These are phyloP conservation scores for Gopherus flavomarginatus DNA, from an alignment of 2,113 vertebrate genomes.

Conservation along the genomic window DNA sequence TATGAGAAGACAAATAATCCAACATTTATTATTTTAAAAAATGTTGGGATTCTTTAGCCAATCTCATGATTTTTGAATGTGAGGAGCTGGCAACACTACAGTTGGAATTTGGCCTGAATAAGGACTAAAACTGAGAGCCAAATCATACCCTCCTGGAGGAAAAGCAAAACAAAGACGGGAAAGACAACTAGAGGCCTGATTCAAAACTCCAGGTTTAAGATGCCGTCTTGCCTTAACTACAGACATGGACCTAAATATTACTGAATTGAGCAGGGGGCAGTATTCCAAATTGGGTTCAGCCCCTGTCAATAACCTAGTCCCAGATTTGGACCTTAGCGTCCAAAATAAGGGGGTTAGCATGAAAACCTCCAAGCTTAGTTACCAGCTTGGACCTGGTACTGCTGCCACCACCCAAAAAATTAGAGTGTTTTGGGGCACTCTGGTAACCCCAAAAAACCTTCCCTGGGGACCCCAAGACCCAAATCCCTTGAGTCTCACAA, in stretches of 20 bases:
- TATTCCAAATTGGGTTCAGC: not conserved
- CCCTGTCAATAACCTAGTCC: too few relatives aligned
- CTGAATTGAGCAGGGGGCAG: not conserved
- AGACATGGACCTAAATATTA: slow-evolving; percentile 2
- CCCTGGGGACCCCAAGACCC: too few relatives aligned
- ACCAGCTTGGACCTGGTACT: too few relatives aligned
- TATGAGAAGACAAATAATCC: slow-evolving; percentile 63
- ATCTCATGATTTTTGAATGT: slow-evolving; percentile 59
- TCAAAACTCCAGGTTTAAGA: not conserved
- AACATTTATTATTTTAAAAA: slow-evolving; percentile 16
- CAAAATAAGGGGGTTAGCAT: too few relatives aligned
- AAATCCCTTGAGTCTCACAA: too few relatives aligned
- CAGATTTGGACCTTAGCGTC: too few relatives aligned
- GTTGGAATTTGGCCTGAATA: slow-evolving; percentile 70
- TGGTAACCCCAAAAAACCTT: too few relatives aligned
- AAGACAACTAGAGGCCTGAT: slow-evolving; percentile 46
- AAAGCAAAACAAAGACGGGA: slow-evolving; percentile 49
- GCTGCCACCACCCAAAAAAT: too few relatives aligned
- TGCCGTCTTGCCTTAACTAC: not conserved
- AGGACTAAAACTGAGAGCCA: slow-evolving; percentile 61
- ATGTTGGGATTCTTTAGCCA: not conserved
- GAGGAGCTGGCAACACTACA: slow-evolving; percentile 58
- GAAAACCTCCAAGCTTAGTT: too few relatives aligned
- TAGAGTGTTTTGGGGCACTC: too few relatives aligned
- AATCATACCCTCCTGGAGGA: slow-evolving; percentile 18